Percentiles rank a stretch among this genome's conserved stretches.
These are phyloP conservation scores for Oikopleura dioica DNA, from an alignment of 23 tunicate genomes.

Conservation along the genomic window DNA sequence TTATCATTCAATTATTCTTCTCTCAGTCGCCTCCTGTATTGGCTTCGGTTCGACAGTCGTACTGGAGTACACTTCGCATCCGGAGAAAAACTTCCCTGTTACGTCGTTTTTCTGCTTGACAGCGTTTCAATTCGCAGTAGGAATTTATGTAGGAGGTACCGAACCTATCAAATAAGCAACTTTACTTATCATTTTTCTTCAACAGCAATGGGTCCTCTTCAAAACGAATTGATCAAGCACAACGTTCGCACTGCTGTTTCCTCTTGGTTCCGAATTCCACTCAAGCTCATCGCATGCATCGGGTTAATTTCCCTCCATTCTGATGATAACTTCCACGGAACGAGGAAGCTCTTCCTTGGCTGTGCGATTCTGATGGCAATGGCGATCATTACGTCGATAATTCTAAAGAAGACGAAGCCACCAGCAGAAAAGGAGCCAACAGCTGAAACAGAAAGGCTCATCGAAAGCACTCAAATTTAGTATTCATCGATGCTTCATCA, in stretches of 20 bases:
- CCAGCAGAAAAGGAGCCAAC: too few relatives aligned
- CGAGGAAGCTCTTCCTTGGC: constrained; percentile 38
- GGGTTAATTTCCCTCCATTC: constrained; percentile 44
- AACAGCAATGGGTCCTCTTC: too few relatives aligned
- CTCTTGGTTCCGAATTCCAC: constrained; percentile 62
- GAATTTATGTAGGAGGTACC: constrained; percentile 2
- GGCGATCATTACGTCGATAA: constrained; percentile 23
- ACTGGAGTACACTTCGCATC: neutral
- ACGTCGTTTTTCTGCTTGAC: neutral
- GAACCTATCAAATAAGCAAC: too few relatives aligned
- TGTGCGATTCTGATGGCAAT: constrained; percentile 27
- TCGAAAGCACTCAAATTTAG: too few relatives aligned
- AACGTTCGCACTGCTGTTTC: constrained; percentile 26
- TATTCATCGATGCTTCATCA: too few relatives aligned
- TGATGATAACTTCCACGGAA: constrained; percentile 36
- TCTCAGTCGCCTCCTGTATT: neutral
- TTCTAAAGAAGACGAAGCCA: constrained; percentile 10
- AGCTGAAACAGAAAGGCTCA: too few relatives aligned
- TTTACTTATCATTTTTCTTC: too few relatives aligned
- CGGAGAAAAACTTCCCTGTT: neutral
- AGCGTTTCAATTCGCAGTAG: neutral
- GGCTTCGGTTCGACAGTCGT: neutral
- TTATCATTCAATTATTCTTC: too few relatives aligned
- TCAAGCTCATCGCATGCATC: constrained; percentile 43
- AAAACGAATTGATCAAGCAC: too few relatives aligned